phyloP scores from a whole-genome alignment of 1,140 invertebrate genomes.

The Drosophila pandora region DNA sequence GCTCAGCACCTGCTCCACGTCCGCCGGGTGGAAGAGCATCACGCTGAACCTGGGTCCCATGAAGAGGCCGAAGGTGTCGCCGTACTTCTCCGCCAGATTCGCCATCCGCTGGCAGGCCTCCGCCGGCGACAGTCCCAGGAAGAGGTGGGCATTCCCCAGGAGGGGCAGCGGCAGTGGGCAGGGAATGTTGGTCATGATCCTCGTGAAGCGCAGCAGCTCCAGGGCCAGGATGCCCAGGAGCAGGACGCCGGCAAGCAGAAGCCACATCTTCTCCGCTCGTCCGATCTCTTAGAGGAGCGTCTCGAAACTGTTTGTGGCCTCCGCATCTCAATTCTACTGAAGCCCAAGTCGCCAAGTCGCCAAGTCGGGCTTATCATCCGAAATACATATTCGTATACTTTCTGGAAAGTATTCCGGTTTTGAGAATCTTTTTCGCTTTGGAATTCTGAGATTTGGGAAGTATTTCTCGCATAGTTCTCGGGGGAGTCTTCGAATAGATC shows the following conservation, averaged over 20 bases:
- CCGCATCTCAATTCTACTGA: neutral
- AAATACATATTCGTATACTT: neutral
- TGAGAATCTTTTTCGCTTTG: neutral
- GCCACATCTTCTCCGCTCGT: constrained; percentile 18
- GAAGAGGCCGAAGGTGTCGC: constrained; percentile 60
- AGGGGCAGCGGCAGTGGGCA: constrained; percentile 51
- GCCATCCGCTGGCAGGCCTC: constrained; percentile 34
- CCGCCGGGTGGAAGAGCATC: constrained; percentile 56
- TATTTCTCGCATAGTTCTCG: too few relatives aligned
- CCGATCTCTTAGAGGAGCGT: neutral
- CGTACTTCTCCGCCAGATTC: constrained; percentile 40
- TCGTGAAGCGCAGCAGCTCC: constrained; percentile 20
- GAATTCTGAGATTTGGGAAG: neutral
- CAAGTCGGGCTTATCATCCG: neutral
- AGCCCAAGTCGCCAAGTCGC: too few relatives aligned
- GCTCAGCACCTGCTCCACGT: constrained; percentile 61
- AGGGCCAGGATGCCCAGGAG: constrained; percentile 16
- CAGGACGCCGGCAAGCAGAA: constrained; percentile 15
- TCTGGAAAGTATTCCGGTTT: neutral
- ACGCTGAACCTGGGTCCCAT: constrained; percentile 65
- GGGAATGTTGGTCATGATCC: constrained; percentile 30
- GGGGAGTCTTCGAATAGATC: neutral
- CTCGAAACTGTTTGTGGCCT: constrained; percentile 1
- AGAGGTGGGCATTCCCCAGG: constrained; percentile 62
- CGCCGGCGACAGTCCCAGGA: constrained; percentile 47